These are phyloP conservation scores for Copidosoma floridanum DNA, from an alignment of 1,140 invertebrate genomes.

Conservation along the genomic window DNA sequence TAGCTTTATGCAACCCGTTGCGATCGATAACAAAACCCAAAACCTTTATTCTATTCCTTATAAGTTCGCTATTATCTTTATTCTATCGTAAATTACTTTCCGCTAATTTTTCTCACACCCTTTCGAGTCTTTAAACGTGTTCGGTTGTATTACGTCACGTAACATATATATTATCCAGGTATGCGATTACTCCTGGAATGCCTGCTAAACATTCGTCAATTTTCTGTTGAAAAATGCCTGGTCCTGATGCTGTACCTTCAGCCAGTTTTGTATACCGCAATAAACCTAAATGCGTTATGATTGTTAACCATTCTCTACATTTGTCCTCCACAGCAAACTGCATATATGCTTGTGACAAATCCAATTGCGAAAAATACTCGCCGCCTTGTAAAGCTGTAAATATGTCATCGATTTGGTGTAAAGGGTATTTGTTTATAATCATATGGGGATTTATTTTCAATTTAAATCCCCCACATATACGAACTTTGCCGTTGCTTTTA, in stretches of 20 bases:
- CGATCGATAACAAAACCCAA: too few relatives aligned
- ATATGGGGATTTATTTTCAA: background rate
- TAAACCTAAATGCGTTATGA: background rate
- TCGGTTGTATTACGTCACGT: conserved; percentile 14
- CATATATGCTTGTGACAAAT: background rate
- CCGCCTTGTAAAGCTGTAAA: background rate
- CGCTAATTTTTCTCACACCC: conserved; percentile 18
- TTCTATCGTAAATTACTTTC: conserved; percentile 22
- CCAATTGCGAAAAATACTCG: background rate
- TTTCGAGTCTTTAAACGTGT: conserved; percentile 10
- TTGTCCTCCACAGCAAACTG: background rate
- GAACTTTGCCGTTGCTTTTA: too few relatives aligned
- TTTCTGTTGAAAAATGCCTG: conserved; percentile 4
- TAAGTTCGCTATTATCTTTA: conserved; percentile 21
- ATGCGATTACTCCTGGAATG: too few relatives aligned
- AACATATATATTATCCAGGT: conserved; percentile 28
- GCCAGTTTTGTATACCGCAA: background rate
- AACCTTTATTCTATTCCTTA: conserved; percentile 12
- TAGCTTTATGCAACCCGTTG: too few relatives aligned
- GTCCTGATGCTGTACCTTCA: background rate
- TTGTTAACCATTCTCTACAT: background rate
- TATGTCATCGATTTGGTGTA: background rate
- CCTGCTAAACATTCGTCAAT: conserved; percentile 26
- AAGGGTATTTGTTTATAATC: background rate
- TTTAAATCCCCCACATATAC: too few relatives aligned